Percentiles rank a stretch among this genome's conserved stretches.
Evolutionary conservation across 35 echinoderm and acorn worm genomes (phyloP).

Genomic region (Amphiura filiformis): DNA sequence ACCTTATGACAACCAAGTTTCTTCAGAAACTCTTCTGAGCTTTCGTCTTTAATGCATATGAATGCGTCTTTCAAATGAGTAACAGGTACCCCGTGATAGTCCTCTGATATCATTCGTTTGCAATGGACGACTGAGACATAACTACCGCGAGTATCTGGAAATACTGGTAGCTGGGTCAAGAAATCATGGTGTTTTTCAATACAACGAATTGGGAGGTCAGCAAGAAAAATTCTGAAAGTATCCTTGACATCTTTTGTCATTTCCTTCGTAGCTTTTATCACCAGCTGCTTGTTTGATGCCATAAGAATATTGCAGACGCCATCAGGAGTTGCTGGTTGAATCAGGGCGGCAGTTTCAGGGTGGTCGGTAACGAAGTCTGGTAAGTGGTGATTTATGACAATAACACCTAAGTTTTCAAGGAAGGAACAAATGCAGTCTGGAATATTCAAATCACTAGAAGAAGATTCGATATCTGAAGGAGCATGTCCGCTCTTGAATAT

Average conservation of each 20-base stretch:
- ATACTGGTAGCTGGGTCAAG: slow-evolving; percentile 1
- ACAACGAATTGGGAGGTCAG: background rate
- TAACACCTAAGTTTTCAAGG: background rate
- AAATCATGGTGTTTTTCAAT: background rate
- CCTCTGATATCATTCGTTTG: background rate
- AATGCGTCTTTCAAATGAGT: background rate
- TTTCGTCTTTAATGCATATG: background rate
- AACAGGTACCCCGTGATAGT: background rate
- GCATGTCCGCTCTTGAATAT: background rate
- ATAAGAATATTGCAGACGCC: background rate
- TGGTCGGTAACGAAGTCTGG: background rate
- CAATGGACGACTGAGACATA: background rate
- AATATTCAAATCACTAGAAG: background rate
- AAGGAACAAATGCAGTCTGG: slow-evolving; percentile 1
- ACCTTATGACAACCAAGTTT: background rate
- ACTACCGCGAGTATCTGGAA: background rate
- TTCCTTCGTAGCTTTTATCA: background rate
- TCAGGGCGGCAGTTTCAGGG: background rate
- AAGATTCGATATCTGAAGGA: background rate
- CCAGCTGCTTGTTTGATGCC: background rate
- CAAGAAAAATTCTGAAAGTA: background rate
- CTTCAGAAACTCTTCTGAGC: background rate
- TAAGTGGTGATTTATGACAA: background rate
- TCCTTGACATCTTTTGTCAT: background rate
- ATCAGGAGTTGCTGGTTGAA: slow-evolving; percentile 3